phyloP scores from a whole-genome alignment of 30 jellyfish, hydroid and myxozoan genomes.

The Aurelia sp. region DNA sequence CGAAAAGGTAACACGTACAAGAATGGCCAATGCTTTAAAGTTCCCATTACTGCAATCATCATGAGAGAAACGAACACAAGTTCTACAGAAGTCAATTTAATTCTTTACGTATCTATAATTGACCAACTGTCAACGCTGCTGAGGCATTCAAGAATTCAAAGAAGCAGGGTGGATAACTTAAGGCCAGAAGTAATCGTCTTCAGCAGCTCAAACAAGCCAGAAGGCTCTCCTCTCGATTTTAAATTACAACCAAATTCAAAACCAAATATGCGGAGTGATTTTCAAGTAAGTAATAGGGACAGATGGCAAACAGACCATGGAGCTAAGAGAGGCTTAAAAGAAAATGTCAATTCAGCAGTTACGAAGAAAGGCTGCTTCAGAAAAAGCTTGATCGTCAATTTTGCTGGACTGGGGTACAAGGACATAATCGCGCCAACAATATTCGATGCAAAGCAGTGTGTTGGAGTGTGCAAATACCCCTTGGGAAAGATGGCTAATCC shows the following conservation, averaged over 20 bases:
- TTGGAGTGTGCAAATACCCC: conserved; percentile 73
- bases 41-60: conserved; percentile 12
- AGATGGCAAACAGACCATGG: neutral
- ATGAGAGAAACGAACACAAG: neutral
- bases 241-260: too few relatives aligned
- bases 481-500: conserved; percentile 66
- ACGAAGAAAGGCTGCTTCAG: conserved; percentile 42
- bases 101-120: neutral
- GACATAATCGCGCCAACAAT: conserved; percentile 64
- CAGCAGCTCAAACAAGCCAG: neutral
- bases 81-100: neutral
- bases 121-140: neutral
- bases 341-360: neutral
- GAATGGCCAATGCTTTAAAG: conserved; percentile 5
- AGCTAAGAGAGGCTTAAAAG: neutral
- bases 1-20: neutral
- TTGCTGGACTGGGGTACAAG: conserved; percentile 59
- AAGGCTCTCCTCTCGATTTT: too few relatives aligned
- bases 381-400: conserved; percentile 54
- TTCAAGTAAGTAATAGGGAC: too few relatives aligned
- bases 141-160: neutral
- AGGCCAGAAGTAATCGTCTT: conserved; percentile 5
- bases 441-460: conserved; percentile 74
- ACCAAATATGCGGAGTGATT: too few relatives aligned
- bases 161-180: neutral